Base-by-base conservation (phyloP, 1,140 invertebrate genomes). In the Phortica variegata region DNA sequence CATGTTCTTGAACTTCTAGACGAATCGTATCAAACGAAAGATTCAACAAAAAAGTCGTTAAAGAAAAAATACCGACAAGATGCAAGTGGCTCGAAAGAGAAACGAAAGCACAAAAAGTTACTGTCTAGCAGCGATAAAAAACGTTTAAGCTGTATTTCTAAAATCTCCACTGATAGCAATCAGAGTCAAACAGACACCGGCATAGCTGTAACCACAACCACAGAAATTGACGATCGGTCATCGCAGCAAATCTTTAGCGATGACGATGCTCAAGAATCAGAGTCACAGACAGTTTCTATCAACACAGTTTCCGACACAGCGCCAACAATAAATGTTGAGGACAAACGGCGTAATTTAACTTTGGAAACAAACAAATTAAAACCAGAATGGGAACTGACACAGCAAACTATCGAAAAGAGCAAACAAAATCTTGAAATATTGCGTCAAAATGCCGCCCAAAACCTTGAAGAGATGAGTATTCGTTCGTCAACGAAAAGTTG, bases 351-450 rank as follows among this genome's bases (percentile, higher is more conserved):
- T 48, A 48, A 77, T 56, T 57, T 75, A 0, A 60, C 56, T 10
- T 13, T 73, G 41, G 69, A 75, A 53, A 75, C 69, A 3, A 68
- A 43, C 42, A 61, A 58, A n/a, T 43, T 61, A 1, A 69, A 70
- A 43, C 57, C 47, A 2, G 62, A 69, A 7, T 72, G 58, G 63
- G 49, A 52, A 21, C 32, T 54, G 6, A 49, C 52, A 10, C 60
- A 60, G n/a, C 61, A 73, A 29, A 65, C 70, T 5, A 39, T 76
- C 3, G 73, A 75, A 37, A 76, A 76, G 48, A 58, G 73, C 33
- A 76, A 76, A 31, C 71, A 74, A 42, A 76, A 76, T 50, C 58
- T 76, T 8, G 65, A 76, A 41, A 76, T 76, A 0, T 39, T 76
- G 17, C 53, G 71, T 0, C 65, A 76, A 31, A 76, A 68, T 47